A percentile compares a stretch with the other conserved stretches of the same genome.
Evolutionary conservation across 2,888 invertebrate genomes (phyloP).

Genomic region (Hybos culiciformis): DNA sequence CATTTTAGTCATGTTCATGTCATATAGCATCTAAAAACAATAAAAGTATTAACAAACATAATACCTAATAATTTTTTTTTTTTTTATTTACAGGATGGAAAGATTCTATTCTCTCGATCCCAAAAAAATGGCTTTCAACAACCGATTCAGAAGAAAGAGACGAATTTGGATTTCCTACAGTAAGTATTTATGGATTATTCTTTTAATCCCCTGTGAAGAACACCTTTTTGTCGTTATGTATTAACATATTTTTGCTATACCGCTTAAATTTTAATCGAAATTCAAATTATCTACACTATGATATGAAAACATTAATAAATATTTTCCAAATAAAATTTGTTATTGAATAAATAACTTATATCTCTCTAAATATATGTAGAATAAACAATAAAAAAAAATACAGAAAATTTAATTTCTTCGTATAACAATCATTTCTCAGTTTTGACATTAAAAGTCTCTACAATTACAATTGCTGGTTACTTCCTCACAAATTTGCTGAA

Average conservation of each 20-base stretch:
- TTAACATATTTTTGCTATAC: background rate
- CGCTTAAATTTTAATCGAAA: background rate
- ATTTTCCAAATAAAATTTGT: too few relatives aligned
- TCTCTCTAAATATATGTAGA: too few relatives aligned
- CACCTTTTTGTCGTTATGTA: background rate
- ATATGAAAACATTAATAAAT: too few relatives aligned
- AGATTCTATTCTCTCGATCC: slow-evolving; percentile 54
- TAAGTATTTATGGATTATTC: slow-evolving; percentile 21
- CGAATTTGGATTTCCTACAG: slow-evolving; percentile 37
- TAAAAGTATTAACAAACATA: slow-evolving; percentile 3
- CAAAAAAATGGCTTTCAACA: slow-evolving; percentile 52
- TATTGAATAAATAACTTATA: too few relatives aligned
- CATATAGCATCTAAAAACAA: slow-evolving; percentile 8
- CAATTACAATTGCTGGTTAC: too few relatives aligned
- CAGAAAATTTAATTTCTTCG: too few relatives aligned
- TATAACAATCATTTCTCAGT: too few relatives aligned
- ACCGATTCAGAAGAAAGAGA: slow-evolving; percentile 28
- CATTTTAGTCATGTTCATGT: too few relatives aligned
- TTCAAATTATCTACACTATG: too few relatives aligned
- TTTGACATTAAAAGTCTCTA: too few relatives aligned
- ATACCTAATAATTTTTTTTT: slow-evolving; percentile 6
- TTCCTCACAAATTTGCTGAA: too few relatives aligned
- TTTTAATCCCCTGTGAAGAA: background rate
- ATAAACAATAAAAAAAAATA: too few relatives aligned
- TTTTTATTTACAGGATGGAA: slow-evolving; percentile 51